Evolutionary conservation across 2,797 vertebrate species (phyloP), one percentile per base, ranked within the genome.

Genomic region (Hydrolagus colliei): DNA sequence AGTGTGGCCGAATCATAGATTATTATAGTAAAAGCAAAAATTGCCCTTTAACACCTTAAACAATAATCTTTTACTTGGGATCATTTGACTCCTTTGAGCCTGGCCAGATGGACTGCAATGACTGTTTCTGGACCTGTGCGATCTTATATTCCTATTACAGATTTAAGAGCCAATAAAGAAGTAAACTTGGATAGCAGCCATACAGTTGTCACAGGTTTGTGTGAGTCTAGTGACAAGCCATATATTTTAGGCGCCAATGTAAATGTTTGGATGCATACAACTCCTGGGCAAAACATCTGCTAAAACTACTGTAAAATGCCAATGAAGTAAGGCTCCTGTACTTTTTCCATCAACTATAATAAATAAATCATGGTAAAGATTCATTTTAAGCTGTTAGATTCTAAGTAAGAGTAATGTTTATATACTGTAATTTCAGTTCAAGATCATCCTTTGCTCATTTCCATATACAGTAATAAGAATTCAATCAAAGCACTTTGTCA

Each of bases 181-280:
- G 9, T 41, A 61, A 84, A 11, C 79, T 52, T 84, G 79, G 79
- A 84, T 16, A 12, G 22, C 32, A 41, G 32, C 65, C 79, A 84
- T 4, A 41, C 8, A 41, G 63, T 41, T 82, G 63, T 65, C 63
- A 10, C 65, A 84, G 65, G 79, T 71, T 84, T 68, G 9, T 41
- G 18, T 32, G 16, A 71, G 65, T 84, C 32, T 67, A 14, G n/a
- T 71, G 79, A 71, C 79, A 84, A n/a, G 67, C 65, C 79, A 71
- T 41, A 32, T 27, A 71, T 71, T 71, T 14, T 52, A 4, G 18
- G 52, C 71, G 79, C 79, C 79, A 84, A n/a, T 18, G 71, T 35
- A 71, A 71, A 20, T 52, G 65, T 71, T 84, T 67, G 71, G 32
- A 32, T 20, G 27, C 65, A n/a, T 82, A 32, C 63, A 84, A 27